These are phyloP conservation scores for Stratiomys singularior DNA, from an alignment of 2,888 invertebrate species.

Conservation along the genomic window DNA sequence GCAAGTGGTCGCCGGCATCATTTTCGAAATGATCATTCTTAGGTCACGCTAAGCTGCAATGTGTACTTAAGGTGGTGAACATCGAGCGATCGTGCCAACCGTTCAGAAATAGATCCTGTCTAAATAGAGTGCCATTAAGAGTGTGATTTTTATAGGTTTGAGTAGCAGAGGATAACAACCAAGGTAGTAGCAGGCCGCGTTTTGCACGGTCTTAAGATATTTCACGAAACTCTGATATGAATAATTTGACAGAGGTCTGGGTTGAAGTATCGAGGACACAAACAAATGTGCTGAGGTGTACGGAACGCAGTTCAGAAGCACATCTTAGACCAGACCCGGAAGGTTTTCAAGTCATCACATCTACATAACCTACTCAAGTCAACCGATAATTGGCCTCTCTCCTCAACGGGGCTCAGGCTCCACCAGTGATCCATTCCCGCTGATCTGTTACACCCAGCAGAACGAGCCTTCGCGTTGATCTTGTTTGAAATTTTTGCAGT, in stretches of 20 bases:
- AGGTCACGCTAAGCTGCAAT: slow-evolving; percentile 25
- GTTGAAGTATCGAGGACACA: too few relatives aligned
- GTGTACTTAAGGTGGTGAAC: slow-evolving; percentile 3
- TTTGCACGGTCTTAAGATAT: too few relatives aligned
- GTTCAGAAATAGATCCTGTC: slow-evolving; percentile 11
- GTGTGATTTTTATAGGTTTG: neutral
- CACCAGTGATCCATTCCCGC: neutral
- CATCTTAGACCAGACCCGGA: too few relatives aligned
- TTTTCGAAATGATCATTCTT: slow-evolving; percentile 21
- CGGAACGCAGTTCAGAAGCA: too few relatives aligned
- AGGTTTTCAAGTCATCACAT: neutral
- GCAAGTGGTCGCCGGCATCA: slow-evolving; percentile 41
- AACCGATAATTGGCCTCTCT: too few relatives aligned
- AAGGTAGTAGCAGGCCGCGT: too few relatives aligned
- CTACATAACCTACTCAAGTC: neutral
- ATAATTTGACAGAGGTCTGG: neutral
- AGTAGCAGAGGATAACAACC: too few relatives aligned
- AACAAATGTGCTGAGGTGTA: too few relatives aligned
- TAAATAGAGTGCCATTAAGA: neutral
- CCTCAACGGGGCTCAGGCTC: too few relatives aligned
- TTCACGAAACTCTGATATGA: neutral
- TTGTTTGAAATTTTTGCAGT: slow-evolving; percentile 15
- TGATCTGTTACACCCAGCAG: neutral
- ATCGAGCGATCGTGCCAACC: neutral
- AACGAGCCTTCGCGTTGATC: neutral